Evolutionary conservation across 2,797 vertebrate species (phyloP).

Genomic region (Microctenopoma stevenorrisi): DNA sequence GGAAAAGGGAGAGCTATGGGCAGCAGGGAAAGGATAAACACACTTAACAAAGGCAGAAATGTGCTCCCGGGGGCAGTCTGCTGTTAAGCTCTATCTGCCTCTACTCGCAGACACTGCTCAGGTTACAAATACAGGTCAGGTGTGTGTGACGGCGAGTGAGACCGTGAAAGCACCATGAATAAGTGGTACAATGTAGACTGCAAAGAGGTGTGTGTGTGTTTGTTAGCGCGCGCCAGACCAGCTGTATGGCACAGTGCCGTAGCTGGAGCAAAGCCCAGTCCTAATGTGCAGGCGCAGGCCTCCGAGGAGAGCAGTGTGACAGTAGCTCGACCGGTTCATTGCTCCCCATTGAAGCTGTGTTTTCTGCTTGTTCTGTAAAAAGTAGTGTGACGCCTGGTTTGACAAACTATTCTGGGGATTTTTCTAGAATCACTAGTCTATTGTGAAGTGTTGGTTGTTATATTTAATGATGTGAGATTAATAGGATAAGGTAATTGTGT

Average conservation of each 20-base stretch:
- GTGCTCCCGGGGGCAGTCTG: constrained; percentile 66
- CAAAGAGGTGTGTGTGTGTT: constrained; percentile 48
- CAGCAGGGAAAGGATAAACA: constrained; percentile 58
- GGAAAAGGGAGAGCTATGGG: constrained; percentile 33
- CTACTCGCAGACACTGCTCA: constrained; percentile 72
- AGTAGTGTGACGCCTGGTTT: constrained; percentile 1
- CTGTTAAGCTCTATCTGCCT: constrained; percentile 75
- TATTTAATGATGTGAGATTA: constrained; percentile 18
- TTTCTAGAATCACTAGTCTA: not conserved
- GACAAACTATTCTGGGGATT: constrained; percentile 12
- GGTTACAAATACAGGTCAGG: constrained; percentile 78
- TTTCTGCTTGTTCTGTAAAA: constrained; percentile 37
- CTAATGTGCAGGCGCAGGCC: constrained; percentile 73
- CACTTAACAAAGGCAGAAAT: constrained; percentile 79
- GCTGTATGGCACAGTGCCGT: constrained; percentile 79
- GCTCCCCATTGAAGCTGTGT: constrained; percentile 38
- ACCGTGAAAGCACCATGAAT: constrained; percentile 60
- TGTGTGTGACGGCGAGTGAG: constrained; percentile 55
- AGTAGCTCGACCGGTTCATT: constrained; percentile 58
- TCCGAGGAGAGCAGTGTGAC: constrained; percentile 67
- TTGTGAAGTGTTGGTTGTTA: constrained; percentile 28
- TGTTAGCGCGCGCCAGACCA: constrained; percentile 72
- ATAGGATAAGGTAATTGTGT: not conserved
- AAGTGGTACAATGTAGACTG: constrained; percentile 55
- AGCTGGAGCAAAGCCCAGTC: constrained; percentile 73